phyloP scores from a whole-genome alignment of 2,888 invertebrate genomes.

The Thera britannica region DNA sequence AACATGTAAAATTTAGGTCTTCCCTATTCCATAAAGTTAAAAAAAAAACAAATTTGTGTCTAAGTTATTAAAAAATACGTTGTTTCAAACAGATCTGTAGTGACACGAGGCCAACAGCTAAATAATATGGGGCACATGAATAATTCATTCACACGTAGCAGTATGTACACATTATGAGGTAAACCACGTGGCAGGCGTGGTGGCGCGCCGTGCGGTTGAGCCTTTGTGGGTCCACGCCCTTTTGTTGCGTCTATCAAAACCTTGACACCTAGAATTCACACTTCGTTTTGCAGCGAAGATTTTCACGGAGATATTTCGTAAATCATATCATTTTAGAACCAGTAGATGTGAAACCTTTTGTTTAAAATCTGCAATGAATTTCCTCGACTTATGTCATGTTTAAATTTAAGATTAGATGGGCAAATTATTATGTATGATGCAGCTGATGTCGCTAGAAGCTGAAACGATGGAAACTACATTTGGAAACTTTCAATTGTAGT shows the following conservation, averaged over 20 bases:
- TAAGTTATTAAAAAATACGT: background rate
- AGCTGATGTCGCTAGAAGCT: too few relatives aligned
- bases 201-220: conserved; percentile 14
- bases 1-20: too few relatives aligned
- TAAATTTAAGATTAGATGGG: too few relatives aligned
- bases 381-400: too few relatives aligned
- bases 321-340: too few relatives aligned
- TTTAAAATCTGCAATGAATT: too few relatives aligned
- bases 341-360: too few relatives aligned
- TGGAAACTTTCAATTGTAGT: too few relatives aligned
- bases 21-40: background rate
- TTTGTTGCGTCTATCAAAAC: conserved; percentile 1
- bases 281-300: background rate
- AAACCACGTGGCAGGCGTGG: conserved; percentile 20
- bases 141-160: conserved; percentile 21
- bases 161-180: conserved; percentile 15
- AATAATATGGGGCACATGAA: conserved; percentile 28
- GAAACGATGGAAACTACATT: too few relatives aligned
- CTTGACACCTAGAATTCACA: conserved; percentile 1
- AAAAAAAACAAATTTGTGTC: background rate
- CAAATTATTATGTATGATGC: too few relatives aligned
- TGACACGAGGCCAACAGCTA: conserved; percentile 11
- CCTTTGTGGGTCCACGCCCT: conserved; percentile 3
- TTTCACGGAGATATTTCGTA: background rate
- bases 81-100: conserved; percentile 2